A percentile compares a stretch with the other conserved stretches of the same genome.
phyloP scores from a whole-genome alignment of 2,113 vertebrate genomes.

The Ellobius talpinus region DNA sequence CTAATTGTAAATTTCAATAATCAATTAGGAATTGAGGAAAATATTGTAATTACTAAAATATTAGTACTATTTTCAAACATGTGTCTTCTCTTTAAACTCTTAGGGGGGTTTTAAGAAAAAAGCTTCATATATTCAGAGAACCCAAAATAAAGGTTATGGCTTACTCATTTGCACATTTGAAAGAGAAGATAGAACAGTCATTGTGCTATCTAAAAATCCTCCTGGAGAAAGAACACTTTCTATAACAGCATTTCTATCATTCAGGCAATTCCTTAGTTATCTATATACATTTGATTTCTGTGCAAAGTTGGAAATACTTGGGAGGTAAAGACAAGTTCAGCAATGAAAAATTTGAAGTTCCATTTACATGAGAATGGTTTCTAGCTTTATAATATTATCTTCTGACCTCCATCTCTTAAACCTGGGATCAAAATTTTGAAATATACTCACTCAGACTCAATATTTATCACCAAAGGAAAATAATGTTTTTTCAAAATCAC shows the following conservation, averaged over 20 bases:
- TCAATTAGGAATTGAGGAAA: constrained; percentile 67
- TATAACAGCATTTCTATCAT: neutral
- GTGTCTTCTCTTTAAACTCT: constrained; percentile 41
- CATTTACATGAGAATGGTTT: neutral
- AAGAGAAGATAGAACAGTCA: neutral
- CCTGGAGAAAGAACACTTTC: neutral
- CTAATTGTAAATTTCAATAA: constrained; percentile 71
- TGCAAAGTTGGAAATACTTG: neutral
- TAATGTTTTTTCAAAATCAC: neutral
- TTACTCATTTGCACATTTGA: constrained; percentile 8
- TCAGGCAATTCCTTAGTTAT: neutral
- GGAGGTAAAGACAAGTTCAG: neutral
- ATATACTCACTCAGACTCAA: neutral
- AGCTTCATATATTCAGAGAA: constrained; percentile 38
- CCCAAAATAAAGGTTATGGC: neutral
- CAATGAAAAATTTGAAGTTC: neutral
- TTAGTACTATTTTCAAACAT: constrained; percentile 55
- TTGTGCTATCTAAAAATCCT: neutral
- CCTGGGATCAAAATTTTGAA: neutral
- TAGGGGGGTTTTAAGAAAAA: neutral
- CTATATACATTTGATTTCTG: neutral
- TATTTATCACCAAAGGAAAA: neutral
- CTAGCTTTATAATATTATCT: neutral
- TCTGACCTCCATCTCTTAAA: neutral
- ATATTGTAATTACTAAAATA: constrained; percentile 65